Conservation (phyloP, 1,140 invertebrate species). For the Frieseomelitta varia region DNA sequence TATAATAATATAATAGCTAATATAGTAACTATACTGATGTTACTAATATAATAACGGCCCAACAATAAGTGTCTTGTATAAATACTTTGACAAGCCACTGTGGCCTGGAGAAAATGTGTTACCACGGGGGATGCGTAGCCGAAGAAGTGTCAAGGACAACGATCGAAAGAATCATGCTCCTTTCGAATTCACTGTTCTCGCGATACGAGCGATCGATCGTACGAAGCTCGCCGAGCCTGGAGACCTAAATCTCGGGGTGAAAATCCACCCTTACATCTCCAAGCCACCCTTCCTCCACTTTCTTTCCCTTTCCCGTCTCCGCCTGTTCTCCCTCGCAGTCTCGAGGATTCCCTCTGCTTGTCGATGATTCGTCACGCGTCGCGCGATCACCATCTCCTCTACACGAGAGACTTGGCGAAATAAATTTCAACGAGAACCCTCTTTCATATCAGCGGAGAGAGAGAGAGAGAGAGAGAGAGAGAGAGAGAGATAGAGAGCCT, state of each 20-base stretch:
- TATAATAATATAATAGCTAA: too few relatives aligned
- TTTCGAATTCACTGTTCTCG: constrained; percentile 57
- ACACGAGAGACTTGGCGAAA: not conserved
- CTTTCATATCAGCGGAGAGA: not conserved
- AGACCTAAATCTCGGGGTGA: constrained; percentile 60
- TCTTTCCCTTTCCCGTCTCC: not conserved
- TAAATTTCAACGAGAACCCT: too few relatives aligned
- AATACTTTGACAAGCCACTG: not conserved
- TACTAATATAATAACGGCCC: too few relatives aligned
- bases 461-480: too few relatives aligned
- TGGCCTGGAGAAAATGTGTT: not conserved
- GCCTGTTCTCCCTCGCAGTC: not conserved
- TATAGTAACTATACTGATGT: too few relatives aligned
- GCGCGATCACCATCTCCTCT: not conserved
- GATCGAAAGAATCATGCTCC: constrained; percentile 39
- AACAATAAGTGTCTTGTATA: too few relatives aligned
- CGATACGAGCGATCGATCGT: constrained; percentile 54
- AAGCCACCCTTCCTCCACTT: not conserved
- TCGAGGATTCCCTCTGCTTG: constrained; percentile 3
- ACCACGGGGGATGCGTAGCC: not conserved
- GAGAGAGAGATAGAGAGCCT: too few relatives aligned
- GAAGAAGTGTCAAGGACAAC: constrained; percentile 39
- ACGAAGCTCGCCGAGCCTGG: constrained; percentile 31
- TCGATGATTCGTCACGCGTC: constrained; percentile 16
- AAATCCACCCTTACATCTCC: constrained; percentile 46